Evolutionary conservation across 1,140 invertebrate genomes (phyloP), one percentile per base, ranked within the genome.

Genomic region (Pinna nobilis): DNA sequence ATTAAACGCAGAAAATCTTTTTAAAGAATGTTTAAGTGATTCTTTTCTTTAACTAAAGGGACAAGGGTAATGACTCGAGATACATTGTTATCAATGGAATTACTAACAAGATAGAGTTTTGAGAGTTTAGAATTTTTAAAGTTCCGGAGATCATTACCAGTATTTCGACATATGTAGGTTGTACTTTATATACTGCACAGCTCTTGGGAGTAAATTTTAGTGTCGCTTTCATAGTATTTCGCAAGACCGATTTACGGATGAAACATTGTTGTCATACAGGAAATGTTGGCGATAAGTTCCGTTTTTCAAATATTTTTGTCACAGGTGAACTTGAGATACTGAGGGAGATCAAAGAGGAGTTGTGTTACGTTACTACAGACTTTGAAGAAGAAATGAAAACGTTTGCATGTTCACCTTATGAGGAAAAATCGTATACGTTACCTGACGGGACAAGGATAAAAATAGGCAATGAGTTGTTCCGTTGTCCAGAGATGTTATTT

Each of bases 381-480:
- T 87, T 84, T 61, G 95, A 97, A 90, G 94, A 96, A 90, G 96
- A 97, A 91, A 96, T 97, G 95, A 94, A 94, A 82, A 96, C 95
- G 71, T 95, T 95, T 74, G 94, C 95, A 41, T 84, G 79, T 23
- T 84, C 80, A 28, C 74, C 71, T 18, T n/a, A 23, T 18, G 11
- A 61, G 28, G 78, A 84, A 55, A 90, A 89, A 77, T 81, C 74
- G 35, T 90, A 90, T 68, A 88, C 89, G 77, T 80, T 90, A 39
- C 89, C 89, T 25, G 89, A 90, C 75, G 89, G 89, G 55, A 79
- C 80, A 49, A 76, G 85, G 2, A 83, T 87, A 44, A 81, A 82
- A 15, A 75, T 87, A 60, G 79, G 78, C 35, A 81, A 80, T 96
- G 90, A 88, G 82, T 82, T 89, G 76, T 82, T 88, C 79, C 63